phyloP scores from a whole-genome alignment of 2,888 invertebrate species.

The Seira sanloemensis region DNA sequence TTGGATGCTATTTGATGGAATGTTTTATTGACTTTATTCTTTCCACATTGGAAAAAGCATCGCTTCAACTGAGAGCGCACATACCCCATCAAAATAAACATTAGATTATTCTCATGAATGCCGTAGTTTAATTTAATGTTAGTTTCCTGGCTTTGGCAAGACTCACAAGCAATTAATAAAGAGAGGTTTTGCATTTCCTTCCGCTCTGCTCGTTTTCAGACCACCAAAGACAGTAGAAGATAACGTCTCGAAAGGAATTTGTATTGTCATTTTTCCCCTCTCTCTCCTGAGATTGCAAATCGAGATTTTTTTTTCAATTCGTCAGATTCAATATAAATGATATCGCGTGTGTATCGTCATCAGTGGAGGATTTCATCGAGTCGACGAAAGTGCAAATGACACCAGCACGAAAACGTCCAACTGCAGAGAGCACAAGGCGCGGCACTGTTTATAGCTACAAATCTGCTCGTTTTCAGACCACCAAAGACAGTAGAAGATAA shows the following conservation, averaged over 20 bases:
- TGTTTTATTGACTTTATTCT: background rate
- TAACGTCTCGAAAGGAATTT: background rate
- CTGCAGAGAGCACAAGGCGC: background rate
- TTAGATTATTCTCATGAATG: background rate
- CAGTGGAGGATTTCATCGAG: background rate
- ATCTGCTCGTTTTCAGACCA: conserved; percentile 12
- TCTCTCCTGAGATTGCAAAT: background rate
- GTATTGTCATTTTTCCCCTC: background rate
- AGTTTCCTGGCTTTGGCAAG: background rate
- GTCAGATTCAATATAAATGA: background rate
- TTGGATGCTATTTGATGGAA: background rate
- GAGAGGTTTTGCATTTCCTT: conserved; percentile 10
- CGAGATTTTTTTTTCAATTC: background rate
- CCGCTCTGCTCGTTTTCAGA: conserved; percentile 13
- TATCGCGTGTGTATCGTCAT: background rate
- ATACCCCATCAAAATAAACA: background rate
- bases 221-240: background rate
- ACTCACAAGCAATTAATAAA: background rate
- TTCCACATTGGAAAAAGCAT: background rate
- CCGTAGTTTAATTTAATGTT: background rate
- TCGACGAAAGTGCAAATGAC: background rate
- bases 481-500: background rate
- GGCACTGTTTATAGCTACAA: background rate
- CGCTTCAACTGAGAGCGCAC: background rate
- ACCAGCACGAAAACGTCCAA: background rate